These are phyloP conservation scores for Shinisaurus crocodilurus DNA, from an alignment of 2,113 vertebrate genomes.

Conservation along the genomic window DNA sequence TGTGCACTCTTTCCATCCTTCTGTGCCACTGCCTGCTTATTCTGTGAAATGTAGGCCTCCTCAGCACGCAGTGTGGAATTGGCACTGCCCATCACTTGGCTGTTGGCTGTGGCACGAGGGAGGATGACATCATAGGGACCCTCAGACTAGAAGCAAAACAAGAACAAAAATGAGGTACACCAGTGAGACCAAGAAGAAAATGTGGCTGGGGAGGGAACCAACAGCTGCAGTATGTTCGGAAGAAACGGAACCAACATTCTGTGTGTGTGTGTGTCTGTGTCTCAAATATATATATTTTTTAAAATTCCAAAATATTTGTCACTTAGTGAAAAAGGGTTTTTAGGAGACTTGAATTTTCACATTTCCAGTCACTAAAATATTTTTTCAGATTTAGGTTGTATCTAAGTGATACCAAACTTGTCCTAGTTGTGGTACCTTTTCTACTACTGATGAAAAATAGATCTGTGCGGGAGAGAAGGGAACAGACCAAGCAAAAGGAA, in stretches of 20 bases:
- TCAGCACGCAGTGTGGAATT: constrained; percentile 80
- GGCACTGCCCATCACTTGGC: constrained; percentile 74
- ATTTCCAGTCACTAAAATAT: no score
- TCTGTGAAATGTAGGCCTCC: constrained; percentile 63
- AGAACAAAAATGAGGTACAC: neutral
- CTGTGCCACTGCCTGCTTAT: constrained; percentile 44
- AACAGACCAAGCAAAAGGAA: neutral
- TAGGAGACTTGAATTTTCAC: neutral
- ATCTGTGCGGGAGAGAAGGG: neutral
- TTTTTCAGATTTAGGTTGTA: no score
- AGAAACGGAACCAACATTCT: neutral
- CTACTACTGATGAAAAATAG: neutral
- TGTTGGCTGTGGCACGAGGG: constrained; percentile 84
- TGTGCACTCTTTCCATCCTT: constrained; percentile 71
- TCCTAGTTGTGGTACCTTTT: neutral
- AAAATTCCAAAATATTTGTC: neutral
- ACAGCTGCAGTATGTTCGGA: neutral
- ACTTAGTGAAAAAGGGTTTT: neutral
- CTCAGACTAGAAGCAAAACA: constrained; percentile 66
- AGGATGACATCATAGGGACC: constrained; percentile 81
- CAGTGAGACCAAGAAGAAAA: neutral
- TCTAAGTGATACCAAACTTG: neutral
- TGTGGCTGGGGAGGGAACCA: neutral
- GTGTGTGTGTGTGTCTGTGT: neutral
- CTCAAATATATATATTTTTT: neutral